Base-by-base conservation (phyloP, 2,113 vertebrate species). In the Bagarius yarrelli region DNA sequence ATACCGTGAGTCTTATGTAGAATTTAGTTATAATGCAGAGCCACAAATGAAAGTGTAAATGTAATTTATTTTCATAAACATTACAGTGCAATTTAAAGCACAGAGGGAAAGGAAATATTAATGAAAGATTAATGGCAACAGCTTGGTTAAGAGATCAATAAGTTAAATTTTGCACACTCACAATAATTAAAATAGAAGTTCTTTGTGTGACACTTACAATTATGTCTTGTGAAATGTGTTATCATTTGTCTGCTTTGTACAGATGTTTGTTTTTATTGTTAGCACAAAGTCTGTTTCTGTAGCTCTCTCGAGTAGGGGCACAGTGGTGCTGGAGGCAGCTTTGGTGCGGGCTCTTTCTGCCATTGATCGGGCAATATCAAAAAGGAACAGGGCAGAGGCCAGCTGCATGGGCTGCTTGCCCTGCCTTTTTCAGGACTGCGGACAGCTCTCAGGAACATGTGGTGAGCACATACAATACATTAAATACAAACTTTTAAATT, bases 271-370 rank as follows among this genome's bases (percentile, higher is more conserved):
- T n/a, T n/a, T 66, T 40, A 21, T 6, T 21, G 18, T 64, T 36
- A n/a, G 1, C 36, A 67, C 23, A 40, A 52, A 36, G 15, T 66
- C 36, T 56, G 1, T 59, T 8, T 71, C 2, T 55, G 1, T 80
- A 96, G 95, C 92, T 0, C 88, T 96, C 69, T 95, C 95, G 0
- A 95, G 92, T 80, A 92, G 93, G 0, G 95, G 95, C 19, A 96
- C 95, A 0, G 89, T 95, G 82, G 94, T 96, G 83, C 88, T 96
- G 70, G 95, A 96, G 88, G 93, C 94, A 0, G 94, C 95, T 0
- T 89, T 95, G 91, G 90, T 92, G 30, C 94, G 91, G 0, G 95
- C 95, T 0, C 85, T 95, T 76, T 93, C 93, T 50, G 89, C 93
- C 0, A 88, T 96, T n/a, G 94, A 95, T 14, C 86, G 63, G 23